A percentile compares a stretch with the other conserved stretches of the same genome.
Evolutionary conservation across 2,888 invertebrate species (phyloP).

Genomic region (Drosophila borborema): DNA sequence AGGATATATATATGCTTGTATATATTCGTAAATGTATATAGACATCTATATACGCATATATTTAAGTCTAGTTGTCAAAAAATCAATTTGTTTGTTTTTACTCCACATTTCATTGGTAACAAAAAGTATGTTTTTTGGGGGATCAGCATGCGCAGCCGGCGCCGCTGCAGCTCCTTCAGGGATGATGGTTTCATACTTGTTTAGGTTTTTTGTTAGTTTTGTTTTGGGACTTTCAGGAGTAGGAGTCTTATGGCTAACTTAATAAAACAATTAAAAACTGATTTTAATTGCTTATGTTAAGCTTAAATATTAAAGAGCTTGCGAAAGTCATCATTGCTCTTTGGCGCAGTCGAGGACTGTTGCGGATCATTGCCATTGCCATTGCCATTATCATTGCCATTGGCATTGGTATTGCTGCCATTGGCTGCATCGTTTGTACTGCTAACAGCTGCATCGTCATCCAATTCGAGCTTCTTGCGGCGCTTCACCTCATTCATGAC

Average conservation of each 20-base stretch:
- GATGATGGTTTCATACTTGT: background rate
- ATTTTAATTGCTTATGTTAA: constrained; percentile 6
- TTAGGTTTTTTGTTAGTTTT: background rate
- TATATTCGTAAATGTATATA: background rate
- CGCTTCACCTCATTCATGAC: constrained; percentile 69
- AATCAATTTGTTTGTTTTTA: background rate
- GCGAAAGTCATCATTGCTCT: constrained; percentile 84
- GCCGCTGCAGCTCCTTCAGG: background rate
- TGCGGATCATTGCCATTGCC: background rate
- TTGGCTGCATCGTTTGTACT: constrained; percentile 60
- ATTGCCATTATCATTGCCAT: background rate
- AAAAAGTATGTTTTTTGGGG: background rate
- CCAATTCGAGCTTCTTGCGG: constrained; percentile 73
- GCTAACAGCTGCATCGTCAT: constrained; percentile 33
- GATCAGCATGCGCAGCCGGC: background rate
- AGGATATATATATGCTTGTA: background rate
- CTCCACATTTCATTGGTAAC: background rate
- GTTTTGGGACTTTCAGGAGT: background rate
- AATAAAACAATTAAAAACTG: constrained; percentile 7
- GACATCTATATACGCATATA: constrained; percentile 2
- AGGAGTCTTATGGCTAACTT: constrained; percentile 20
- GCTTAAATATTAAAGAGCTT: constrained; percentile 69
- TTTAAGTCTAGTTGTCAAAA: constrained; percentile 12
- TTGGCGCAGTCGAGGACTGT: constrained; percentile 32
- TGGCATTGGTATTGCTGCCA: constrained; percentile 33